Percentiles rank a stretch among this genome's conserved stretches.
phyloP scores from a whole-genome alignment of 2,797 vertebrate species.

The Thalassophryne amazonica region DNA sequence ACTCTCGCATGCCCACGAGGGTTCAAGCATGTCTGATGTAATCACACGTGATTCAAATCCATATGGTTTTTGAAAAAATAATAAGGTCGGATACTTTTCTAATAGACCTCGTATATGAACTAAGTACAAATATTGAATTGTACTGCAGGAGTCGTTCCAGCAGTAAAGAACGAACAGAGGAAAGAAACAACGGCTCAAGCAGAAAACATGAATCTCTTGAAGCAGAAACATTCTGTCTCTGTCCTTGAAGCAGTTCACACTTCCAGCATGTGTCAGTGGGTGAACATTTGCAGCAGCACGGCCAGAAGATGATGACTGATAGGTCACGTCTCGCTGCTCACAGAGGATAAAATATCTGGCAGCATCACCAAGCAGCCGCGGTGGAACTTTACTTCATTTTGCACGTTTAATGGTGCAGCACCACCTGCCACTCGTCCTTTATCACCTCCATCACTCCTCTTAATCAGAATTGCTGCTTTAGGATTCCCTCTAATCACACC shows the following conservation, averaged over 20 bases:
- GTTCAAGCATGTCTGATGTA: too few species aligned
- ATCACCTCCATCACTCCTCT: constrained; percentile 57
- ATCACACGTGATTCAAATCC: too few species aligned
- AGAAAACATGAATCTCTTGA: constrained; percentile 16
- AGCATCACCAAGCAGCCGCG: not conserved
- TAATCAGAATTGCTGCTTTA: constrained; percentile 60
- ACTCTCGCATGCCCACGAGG: too few species aligned
- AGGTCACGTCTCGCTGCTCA: constrained; percentile 11
- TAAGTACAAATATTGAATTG: constrained; percentile 20
- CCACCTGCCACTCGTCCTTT: constrained; percentile 47
- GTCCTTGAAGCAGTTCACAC: constrained; percentile 10
- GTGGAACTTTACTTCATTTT: constrained; percentile 35
- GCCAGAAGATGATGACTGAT: constrained; percentile 37
- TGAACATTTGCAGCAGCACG: constrained; percentile 11
- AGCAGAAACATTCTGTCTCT: constrained; percentile 26
- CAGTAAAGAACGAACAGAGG: constrained; percentile 24
- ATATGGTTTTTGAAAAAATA: too few species aligned
- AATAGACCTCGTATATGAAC: too few species aligned
- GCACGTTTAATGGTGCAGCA: constrained; percentile 34
- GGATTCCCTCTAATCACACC: constrained; percentile 57
- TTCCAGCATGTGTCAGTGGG: constrained; percentile 10
- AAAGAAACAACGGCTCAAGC: constrained; percentile 6
- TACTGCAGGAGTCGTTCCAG: constrained; percentile 16
- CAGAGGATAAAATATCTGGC: constrained; percentile 13
- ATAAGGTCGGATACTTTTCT: too few species aligned